Evolutionary conservation across 2,888 invertebrate species (phyloP).

Genomic region (Lamellibrachia columna): DNA sequence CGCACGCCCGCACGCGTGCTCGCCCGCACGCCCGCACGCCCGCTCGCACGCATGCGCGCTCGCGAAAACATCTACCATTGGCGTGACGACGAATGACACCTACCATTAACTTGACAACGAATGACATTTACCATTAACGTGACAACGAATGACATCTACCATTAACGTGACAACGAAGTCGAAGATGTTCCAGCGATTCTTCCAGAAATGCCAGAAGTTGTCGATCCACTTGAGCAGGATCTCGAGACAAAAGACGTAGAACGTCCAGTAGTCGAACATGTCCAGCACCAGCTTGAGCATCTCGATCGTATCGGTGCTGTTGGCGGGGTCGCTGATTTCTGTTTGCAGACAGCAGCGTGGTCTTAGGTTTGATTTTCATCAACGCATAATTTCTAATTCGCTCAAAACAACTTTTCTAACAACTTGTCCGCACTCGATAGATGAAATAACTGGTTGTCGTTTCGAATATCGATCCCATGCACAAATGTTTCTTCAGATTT

Average conservation of each 20-base stretch:
- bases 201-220: conserved; percentile 43
- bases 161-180: conserved; percentile 43
- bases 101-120: background rate
- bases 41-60: too few relatives aligned
- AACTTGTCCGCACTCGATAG: too few relatives aligned
- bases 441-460: too few relatives aligned
- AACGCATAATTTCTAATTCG: too few relatives aligned
- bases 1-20: too few relatives aligned
- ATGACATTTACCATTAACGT: background rate
- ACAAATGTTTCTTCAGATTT: too few relatives aligned
- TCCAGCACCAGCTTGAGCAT: conserved; percentile 32
- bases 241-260: conserved; percentile 41
- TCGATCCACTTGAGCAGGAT: conserved; percentile 42
- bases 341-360: background rate
- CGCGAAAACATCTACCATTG: background rate
- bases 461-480: too few relatives aligned
- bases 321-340: background rate
- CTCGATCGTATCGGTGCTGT: background rate
- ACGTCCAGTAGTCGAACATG: conserved; percentile 41
- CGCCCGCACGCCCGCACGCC: too few relatives aligned
- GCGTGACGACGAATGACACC: background rate
- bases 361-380: too few relatives aligned
- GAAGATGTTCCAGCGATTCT: conserved; percentile 43
- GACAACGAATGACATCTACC: background rate
- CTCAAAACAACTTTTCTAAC: too few relatives aligned